Conservation (phyloP, 2,797 vertebrate species). For the Rhyacichthys aspro region DNA sequence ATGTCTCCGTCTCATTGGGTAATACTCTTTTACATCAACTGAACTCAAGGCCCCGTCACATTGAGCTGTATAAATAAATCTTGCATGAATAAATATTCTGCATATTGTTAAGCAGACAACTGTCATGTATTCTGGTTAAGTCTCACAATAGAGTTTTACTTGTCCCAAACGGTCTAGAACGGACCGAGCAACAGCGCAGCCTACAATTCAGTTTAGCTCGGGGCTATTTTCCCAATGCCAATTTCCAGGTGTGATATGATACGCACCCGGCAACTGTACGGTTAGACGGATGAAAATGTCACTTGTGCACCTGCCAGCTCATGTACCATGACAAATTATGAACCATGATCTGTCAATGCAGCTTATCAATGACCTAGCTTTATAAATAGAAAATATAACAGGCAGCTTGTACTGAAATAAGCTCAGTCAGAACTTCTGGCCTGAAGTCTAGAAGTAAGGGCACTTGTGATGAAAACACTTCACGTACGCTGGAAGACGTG, state of each 20-base stretch:
- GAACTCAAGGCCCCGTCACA: slow-evolving; percentile 9
- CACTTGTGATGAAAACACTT: not conserved
- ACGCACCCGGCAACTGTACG: slow-evolving; percentile 7
- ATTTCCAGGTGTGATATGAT: slow-evolving; percentile 16
- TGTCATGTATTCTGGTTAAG: slow-evolving; percentile 42
- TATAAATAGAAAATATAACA: slow-evolving; percentile 7
- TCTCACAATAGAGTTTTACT: slow-evolving; percentile 44
- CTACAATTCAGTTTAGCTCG: slow-evolving; percentile 27
- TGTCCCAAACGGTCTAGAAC: slow-evolving; percentile 28
- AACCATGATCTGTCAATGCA: slow-evolving; percentile 16
- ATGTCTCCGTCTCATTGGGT: slow-evolving; percentile 28
- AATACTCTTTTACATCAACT: not conserved
- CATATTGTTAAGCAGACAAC: slow-evolving; percentile 41
- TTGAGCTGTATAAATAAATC: slow-evolving; percentile 19
- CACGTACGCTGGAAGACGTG: too few relatives aligned
- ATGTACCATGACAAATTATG: slow-evolving; percentile 14
- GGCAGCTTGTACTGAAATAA: too few relatives aligned
- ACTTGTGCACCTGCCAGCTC: slow-evolving; percentile 9
- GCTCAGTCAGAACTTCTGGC: not conserved
- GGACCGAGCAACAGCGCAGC: slow-evolving; percentile 30
- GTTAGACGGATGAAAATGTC: slow-evolving; percentile 12
- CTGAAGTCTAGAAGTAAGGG: too few relatives aligned
- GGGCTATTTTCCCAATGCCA: slow-evolving; percentile 10
- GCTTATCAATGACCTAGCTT: slow-evolving; percentile 9
- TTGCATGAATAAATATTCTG: slow-evolving; percentile 3